These are phyloP conservation scores for Aplochiton taeniatus DNA, from an alignment of 2,797 vertebrate species.

Conservation along the genomic window DNA sequence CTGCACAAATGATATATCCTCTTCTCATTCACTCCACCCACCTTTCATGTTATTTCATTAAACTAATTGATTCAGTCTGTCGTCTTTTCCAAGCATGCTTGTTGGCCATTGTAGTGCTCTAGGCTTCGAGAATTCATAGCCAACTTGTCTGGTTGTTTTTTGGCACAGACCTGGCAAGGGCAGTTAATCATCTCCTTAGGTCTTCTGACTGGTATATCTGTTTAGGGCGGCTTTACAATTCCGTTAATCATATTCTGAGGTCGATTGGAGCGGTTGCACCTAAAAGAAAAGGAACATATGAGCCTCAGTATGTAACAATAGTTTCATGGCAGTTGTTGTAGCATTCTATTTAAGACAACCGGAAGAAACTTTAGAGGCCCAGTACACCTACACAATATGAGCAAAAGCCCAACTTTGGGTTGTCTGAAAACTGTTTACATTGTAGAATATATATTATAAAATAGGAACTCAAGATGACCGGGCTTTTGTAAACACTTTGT, in stretches of 20 bases:
- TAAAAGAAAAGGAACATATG: not conserved
- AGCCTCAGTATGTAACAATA: not conserved
- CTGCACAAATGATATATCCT: not conserved
- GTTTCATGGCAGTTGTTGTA: not conserved
- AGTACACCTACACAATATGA: too few relatives aligned
- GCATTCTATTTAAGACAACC: not conserved
- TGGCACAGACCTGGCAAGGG: slow-evolving; percentile 14
- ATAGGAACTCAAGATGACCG: too few relatives aligned
- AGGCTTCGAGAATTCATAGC: not conserved
- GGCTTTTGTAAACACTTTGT: too few relatives aligned
- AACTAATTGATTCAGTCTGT: not conserved
- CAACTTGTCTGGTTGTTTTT: not conserved
- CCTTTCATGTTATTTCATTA: slow-evolving; percentile 17
- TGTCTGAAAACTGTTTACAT: too few relatives aligned
- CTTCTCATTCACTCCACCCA: not conserved
- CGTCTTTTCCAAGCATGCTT: not conserved
- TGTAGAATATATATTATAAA: too few relatives aligned
- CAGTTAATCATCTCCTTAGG: slow-evolving; percentile 45
- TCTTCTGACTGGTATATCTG: slow-evolving; percentile 38
- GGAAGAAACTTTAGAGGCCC: too few relatives aligned
- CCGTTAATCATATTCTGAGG: slow-evolving; percentile 14
- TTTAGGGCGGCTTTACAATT: slow-evolving; percentile 16
- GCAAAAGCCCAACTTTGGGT: too few relatives aligned
- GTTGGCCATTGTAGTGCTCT: not conserved
- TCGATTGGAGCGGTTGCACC: not conserved